Evolutionary conservation across 2,113 vertebrate genomes (phyloP), one percentile per base, ranked within the genome.

Genomic region (Melanostigma gelatinosum): DNA sequence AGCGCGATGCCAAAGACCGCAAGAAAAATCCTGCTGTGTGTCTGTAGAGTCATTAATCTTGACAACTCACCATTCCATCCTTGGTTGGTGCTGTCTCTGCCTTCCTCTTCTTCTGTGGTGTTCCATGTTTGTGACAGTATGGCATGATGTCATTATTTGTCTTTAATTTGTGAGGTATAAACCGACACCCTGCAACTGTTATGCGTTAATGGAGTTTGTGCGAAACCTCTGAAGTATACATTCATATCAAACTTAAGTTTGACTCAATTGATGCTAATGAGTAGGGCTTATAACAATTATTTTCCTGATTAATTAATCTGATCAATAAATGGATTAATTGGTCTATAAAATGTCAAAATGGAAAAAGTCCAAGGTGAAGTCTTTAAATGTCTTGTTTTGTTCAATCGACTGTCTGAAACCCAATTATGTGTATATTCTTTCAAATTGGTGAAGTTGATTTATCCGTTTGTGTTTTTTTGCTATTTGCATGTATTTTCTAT

Each of bases 1-100:
- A 99, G 84, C 96, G 96, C 6, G 97, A 97, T 85, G 93, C 96
- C 73, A 99, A 97, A 93, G 97, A 94, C 27, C 95, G 95, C 93
- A 97, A 96, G 97, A 98, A 97, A 96, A 97, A 96, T 94, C 94
- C 96, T 66, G 94, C 96, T 58, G 93, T 96, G 92, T 98, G 96
- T 94, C 81, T 96, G 94, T 99, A 96, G 96, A 72, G 55, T 80
- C 34, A 84, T 91, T 82, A 89, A 87, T 90, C 92, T 93, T 82
- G 86, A 79, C 64, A 79, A 55, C 38, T 67, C 11, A 18, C 83
- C 48, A 38, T 91, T 93, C 91, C 88, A 60, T 91, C 86, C 58
- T 94, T 94, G 95, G 94, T 96, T 93, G 95, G 95, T 97, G 89
- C 88, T 76, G 1, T 79, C 44, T 50, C 54, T 54, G 63, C 9